Evolutionary conservation across 2,113 vertebrate species (phyloP).

Genomic region (Misgurnus anguillicaudatus): DNA sequence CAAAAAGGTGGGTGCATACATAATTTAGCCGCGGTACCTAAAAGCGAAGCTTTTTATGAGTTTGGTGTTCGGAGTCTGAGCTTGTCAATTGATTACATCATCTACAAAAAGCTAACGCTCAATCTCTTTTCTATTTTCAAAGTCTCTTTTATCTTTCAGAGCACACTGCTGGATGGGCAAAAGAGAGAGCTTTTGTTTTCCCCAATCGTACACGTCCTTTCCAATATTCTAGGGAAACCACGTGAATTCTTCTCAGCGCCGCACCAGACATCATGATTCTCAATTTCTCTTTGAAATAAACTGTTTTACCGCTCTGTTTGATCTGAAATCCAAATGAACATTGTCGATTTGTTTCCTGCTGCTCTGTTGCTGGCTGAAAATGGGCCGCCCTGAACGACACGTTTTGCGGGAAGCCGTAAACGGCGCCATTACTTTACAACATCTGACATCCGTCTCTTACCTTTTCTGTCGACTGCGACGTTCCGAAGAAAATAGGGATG

Average conservation of each 20-base stretch:
- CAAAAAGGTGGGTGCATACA: slow-evolving; percentile 40
- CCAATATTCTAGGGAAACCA: slow-evolving; percentile 62
- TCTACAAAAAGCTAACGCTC: slow-evolving; percentile 63
- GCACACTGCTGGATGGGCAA: slow-evolving; percentile 48
- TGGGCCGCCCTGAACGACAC: neutral
- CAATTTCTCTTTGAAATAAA: slow-evolving; percentile 35
- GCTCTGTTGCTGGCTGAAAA: slow-evolving; percentile 7
- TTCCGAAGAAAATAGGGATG: slow-evolving; percentile 98
- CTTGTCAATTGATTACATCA: slow-evolving; percentile 73
- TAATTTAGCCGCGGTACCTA: slow-evolving; percentile 57
- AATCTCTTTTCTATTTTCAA: slow-evolving; percentile 64
- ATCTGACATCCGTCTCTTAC: slow-evolving; percentile 63
- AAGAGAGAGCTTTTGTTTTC: slow-evolving; percentile 44
- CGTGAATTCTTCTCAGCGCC: neutral
- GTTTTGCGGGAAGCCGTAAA: slow-evolving; percentile 1
- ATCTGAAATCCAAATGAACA: slow-evolving; percentile 30
- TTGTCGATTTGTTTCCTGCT: neutral
- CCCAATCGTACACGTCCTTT: slow-evolving; percentile 32
- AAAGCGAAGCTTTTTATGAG: slow-evolving; percentile 36
- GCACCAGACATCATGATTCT: slow-evolving; percentile 10
- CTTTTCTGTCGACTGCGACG: slow-evolving; percentile 90
- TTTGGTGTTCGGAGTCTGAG: slow-evolving; percentile 61
- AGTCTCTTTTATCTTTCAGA: slow-evolving; percentile 76
- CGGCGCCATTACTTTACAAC: slow-evolving; percentile 7
- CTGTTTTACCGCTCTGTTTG: slow-evolving; percentile 29